phyloP scores from a whole-genome alignment of 2,888 invertebrate species.

The Deilephila elpenor region DNA sequence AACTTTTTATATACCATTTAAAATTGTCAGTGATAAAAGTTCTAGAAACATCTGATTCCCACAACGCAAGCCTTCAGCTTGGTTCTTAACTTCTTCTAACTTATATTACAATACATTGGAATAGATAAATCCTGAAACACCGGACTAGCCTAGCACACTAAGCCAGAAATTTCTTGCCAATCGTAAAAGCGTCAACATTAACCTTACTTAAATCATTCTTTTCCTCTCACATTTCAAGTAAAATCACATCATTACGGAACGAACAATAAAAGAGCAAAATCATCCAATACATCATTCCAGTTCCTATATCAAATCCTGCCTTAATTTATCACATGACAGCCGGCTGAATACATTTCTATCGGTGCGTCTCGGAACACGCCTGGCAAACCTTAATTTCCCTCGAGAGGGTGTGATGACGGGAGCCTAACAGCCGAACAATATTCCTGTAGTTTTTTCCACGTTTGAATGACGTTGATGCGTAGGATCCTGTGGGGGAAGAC shows the following conservation, averaged over 20 bases:
- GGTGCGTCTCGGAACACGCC: conserved; percentile 14
- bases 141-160: too few species aligned
- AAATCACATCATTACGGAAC: not conserved
- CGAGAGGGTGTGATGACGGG: conserved; percentile 39
- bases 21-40: too few species aligned
- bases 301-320: conserved; percentile 3
- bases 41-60: too few species aligned
- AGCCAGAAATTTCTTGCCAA: too few species aligned
- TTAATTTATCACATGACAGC: conserved; percentile 28
- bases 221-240: not conserved
- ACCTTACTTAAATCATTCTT: not conserved
- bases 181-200: not conserved
- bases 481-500: not conserved
- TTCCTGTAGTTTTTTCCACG: conserved; percentile 14
- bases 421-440: conserved; percentile 14
- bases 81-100: too few species aligned
- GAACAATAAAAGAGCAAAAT: conserved; percentile 12
- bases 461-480: conserved; percentile 3
- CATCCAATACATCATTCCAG: conserved; percentile 18
- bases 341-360: conserved; percentile 25
- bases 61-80: too few species aligned
- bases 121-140: too few species aligned
- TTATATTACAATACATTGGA: too few species aligned
- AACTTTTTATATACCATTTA: too few species aligned
- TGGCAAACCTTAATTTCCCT: conserved; percentile 41